Evolutionary conservation across 1,140 invertebrate genomes (phyloP).

Genomic region (Drosophila pallidifrons): DNA sequence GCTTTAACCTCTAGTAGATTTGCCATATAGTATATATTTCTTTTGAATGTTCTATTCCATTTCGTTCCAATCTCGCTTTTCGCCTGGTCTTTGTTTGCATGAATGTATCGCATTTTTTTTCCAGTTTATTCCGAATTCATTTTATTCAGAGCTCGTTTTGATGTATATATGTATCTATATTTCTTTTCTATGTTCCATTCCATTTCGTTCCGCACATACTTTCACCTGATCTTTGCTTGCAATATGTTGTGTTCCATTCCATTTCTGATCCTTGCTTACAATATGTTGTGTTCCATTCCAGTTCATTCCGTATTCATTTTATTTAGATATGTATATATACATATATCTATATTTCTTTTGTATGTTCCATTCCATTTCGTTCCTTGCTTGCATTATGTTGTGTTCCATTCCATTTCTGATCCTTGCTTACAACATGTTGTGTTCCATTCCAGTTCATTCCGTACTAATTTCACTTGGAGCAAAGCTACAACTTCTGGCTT

Average conservation of each 20-base stretch:
- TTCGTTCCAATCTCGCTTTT: no score
- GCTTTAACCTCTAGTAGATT: no score
- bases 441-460: background rate
- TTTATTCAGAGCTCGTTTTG: background rate
- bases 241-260: background rate
- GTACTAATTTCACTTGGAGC: background rate
- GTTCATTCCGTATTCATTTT: background rate
- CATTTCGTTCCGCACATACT: no score
- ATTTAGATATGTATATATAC: background rate
- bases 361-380: background rate
- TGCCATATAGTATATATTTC: no score
- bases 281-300: conserved; percentile 3
- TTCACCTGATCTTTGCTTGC: no score
- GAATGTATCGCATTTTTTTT: background rate
- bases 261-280: background rate
- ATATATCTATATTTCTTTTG: no score
- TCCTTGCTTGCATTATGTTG: background rate
- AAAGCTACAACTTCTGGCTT: no score
- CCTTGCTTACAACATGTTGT: no score
- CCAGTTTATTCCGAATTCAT: background rate
- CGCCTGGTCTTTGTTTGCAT: no score
- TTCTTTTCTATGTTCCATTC: no score
- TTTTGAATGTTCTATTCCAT: background rate
- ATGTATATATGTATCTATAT: no score
- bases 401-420: no score